Base-by-base conservation (phyloP, 2,113 vertebrate species). In the Nothocercus julius region DNA sequence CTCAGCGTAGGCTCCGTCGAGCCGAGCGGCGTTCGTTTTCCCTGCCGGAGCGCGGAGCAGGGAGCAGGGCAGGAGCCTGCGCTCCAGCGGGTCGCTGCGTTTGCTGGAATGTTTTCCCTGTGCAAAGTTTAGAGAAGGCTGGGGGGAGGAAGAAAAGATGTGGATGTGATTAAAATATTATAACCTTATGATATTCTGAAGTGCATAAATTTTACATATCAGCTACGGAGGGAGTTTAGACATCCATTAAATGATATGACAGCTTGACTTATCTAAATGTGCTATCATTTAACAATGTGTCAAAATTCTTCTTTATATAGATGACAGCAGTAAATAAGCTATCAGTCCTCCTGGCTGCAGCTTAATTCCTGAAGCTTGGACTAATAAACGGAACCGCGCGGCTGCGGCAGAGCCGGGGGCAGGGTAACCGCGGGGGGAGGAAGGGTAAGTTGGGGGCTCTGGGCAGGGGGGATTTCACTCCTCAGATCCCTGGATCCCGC, bases 241-340 rank as follows among this genome's bases (percentile, higher is more conserved):
- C 98, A 98, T 98, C 98, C 97, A 98, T 98, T 98, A 98, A 97
- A 97, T 95, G 92, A 95, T 94, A 95, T 98, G 98, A 98, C 98
- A 98, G 98, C 97, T 98, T 98, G 98, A 98, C 98, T 98, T 98
- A 98, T 97, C 98, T 98, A 98, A 98, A 98, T 97, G 98, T 98
- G 97, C 97, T 97, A 98, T 98, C 98, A 98, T 98, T 98, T 98
- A 98, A 97, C 98, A 97, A 97, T 96, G 97, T 98, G 98, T 98
- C 98, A 98, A 98, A 98, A 98, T 98, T 97, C 96, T 97, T 96
- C 97, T 98, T 98, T 98, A 97, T 98, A 95, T 98, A 97, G 97
- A 97, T 91, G 98, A 97, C 97, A 97, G 97, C 97, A 93, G 98
- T 98, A 98, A 98, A 98, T 98, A 98, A 98, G 98, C 97, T 84